Base-by-base conservation (phyloP, 2,888 invertebrate genomes). In the Morpho helenor region DNA sequence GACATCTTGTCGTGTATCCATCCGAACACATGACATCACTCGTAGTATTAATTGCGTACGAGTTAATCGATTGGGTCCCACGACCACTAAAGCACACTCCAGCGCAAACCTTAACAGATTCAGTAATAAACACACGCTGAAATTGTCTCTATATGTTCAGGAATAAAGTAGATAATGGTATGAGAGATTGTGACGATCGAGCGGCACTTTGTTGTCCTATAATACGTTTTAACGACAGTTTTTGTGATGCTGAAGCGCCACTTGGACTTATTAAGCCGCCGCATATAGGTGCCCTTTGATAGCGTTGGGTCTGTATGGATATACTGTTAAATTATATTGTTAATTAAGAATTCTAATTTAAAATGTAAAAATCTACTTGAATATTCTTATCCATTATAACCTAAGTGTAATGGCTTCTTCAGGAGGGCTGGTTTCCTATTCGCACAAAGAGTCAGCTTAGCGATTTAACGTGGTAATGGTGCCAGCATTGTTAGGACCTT, bases 231-330 rank as follows among this genome's bases (percentile, higher is more conserved):
- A 76, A 75, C 76, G 79, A 76, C 72, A 72, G 74, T 81, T 84
- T 85, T 82, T 84, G 67, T 72, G 67, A 80, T 76, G 79, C 74
- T 79, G 81, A 76, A 82, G 68, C 76, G 76, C 83, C 87, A 86
- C 84, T 88, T 85, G 81, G 78, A 77, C 83, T 84, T 87, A 85
- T 84, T 87, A 86, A 86, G 82, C 80, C 74, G 76, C 71, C 66
- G 69, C 63, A 57, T 56, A 65, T 68, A 66, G 61, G 49, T 59
- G 60, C 50, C 61, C 42, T 48, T 74, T 70, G 61, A 68, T 66
- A 55, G 64, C 61, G 71, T 63, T 58, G 56, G 68, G 1, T 58
- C 73, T 65, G 44, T 68, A 53, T 73, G 82, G 88, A 87, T 74
- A 71, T 39, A 40, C 7, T 40, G 9, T 23, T 40, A n/a, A n/a